Evolutionary conservation across 2,888 invertebrate genomes (phyloP).

Genomic region (Carpatolechia fugitivella): DNA sequence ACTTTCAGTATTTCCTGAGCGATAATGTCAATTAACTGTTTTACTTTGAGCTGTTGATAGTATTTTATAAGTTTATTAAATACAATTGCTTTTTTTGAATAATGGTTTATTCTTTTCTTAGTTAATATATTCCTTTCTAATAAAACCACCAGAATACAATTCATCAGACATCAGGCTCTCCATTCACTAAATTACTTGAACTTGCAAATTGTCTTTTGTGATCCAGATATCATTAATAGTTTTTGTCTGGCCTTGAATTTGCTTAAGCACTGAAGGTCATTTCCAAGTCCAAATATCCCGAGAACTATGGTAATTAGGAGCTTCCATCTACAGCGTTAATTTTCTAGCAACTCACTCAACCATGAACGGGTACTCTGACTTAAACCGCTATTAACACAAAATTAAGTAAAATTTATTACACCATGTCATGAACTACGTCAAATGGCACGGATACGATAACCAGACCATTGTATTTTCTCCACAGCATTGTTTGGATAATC

Average conservation of each 20-base stretch:
- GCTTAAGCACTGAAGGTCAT: neutral
- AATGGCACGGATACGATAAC: slow-evolving; percentile 22
- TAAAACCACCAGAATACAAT: no score
- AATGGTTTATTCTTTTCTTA: no score
- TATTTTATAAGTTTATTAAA: no score
- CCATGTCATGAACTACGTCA: slow-evolving; percentile 12
- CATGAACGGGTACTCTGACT: slow-evolving; percentile 10
- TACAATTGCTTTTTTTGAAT: no score
- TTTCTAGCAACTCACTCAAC: slow-evolving; percentile 13
- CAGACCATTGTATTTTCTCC: slow-evolving; percentile 37
- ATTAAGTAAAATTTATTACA: slow-evolving; percentile 16
- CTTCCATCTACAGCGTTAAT: slow-evolving; percentile 11
- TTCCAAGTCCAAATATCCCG: slow-evolving; percentile 6
- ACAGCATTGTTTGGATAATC: slow-evolving; percentile 48
- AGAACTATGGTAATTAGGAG: slow-evolving; percentile 11
- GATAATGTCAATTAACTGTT: no score
- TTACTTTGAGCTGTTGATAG: no score
- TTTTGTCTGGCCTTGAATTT: neutral
- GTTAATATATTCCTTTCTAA: no score
- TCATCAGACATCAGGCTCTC: no score
- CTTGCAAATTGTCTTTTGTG: no score
- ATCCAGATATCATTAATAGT: no score
- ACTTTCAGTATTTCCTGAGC: no score
- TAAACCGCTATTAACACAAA: slow-evolving; percentile 14
- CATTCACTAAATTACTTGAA: no score